Percentiles rank a stretch among this genome's conserved stretches.
These are phyloP conservation scores for Rattus rattus DNA, from an alignment of 2,113 vertebrate genomes.

Conservation along the genomic window DNA sequence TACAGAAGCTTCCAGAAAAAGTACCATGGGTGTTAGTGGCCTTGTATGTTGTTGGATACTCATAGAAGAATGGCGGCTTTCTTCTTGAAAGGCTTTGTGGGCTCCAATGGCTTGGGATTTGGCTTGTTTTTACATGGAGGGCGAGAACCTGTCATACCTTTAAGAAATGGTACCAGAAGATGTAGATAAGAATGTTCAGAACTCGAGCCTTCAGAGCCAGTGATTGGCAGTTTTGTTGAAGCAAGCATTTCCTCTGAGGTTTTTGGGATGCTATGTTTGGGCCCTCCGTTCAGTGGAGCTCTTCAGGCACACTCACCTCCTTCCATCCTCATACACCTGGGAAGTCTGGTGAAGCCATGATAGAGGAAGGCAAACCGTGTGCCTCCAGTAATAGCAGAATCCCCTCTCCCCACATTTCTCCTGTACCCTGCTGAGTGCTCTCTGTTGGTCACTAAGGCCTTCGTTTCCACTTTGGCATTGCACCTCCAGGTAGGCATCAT, in stretches of 20 bases:
- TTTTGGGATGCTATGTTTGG: neutral
- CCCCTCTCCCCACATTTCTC: neutral
- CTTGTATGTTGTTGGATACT: neutral
- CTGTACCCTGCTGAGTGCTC: neutral
- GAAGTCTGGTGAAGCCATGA: neutral
- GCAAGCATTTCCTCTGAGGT: neutral
- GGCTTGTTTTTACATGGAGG: neutral
- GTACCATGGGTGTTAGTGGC: neutral
- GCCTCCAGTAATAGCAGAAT: neutral
- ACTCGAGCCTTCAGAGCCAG: neutral
- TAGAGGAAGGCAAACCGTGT: neutral
- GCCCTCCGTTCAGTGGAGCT: neutral
- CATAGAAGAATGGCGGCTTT: neutral
- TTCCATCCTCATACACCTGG: neutral
- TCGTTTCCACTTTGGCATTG: neutral
- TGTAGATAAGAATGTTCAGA: conserved; percentile 25
- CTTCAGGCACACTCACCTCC: neutral
- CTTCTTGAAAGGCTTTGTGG: conserved; percentile 58
- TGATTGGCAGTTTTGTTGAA: conserved; percentile 36
- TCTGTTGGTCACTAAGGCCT: neutral
- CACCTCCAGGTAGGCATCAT: neutral
- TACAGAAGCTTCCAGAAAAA: neutral
- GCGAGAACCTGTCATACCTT: conserved; percentile 2
- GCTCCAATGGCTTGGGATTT: conserved; percentile 14
- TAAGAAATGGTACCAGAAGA: neutral